Base-by-base conservation (phyloP, 2,113 vertebrate genomes). In the Elephantulus edwardii region DNA sequence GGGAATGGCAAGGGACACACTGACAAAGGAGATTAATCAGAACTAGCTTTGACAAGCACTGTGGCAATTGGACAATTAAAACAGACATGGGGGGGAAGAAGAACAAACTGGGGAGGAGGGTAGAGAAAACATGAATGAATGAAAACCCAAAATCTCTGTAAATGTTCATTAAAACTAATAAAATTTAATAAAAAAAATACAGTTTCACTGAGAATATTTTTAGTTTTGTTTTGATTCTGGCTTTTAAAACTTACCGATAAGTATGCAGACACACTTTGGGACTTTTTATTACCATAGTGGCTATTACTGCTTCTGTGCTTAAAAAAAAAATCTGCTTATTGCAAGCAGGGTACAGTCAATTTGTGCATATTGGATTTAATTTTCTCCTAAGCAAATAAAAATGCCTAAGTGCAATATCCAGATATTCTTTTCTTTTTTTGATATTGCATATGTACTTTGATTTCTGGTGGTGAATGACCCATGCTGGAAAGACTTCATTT, bases 361-460 rank as follows among this genome's bases (percentile, higher is more conserved):
- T 95, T 96, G 94, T 94, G 93, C 60, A 86, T 93, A 94, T 93
- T 89, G 82, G 75, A 95, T 94, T 85, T 91, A 92, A 95, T 93
- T 95, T 95, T 95, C 96, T 95, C 81, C 95, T 94, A 96, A 95
- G 90, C 95, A 95, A 97, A 97, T 93, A 96, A 89, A 95, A 94
- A 82, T 78, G 6, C 62, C 71, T 96, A 71, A 87, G 77, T 94
- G 62, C 94, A 96, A 96, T 95, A 86, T 91, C 84, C 64, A 92
- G 72, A 95, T 88, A 48, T 77, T n/a, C n/a, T 70, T 26, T 81
- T 86, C 6, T 92, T 81, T 88, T 75, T 50, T 58, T 89, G 83
- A 88, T 83, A 82, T 44, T 52, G 28, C 77, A 52, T 87, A 50
- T 86, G 77, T 48, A 7, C 68, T 96, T 96, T 94, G 92, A 60